These are phyloP conservation scores for Syngnathus floridae DNA, from an alignment of 2,113 vertebrate species.

Conservation along the genomic window DNA sequence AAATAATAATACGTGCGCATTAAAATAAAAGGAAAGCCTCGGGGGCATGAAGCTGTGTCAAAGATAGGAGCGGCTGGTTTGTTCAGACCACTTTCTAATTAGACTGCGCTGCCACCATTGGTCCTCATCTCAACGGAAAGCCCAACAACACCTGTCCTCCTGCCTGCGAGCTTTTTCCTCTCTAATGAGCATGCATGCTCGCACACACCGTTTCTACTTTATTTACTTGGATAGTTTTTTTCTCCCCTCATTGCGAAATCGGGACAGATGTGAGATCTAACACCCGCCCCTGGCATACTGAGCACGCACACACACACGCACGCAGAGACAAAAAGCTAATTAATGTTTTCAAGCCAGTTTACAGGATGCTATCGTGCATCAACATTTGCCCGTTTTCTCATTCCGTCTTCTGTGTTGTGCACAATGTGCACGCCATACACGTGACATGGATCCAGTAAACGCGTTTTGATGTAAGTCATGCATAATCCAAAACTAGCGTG, in stretches of 20 bases:
- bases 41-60: constrained; percentile 23
- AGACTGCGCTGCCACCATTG: constrained; percentile 45
- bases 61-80: constrained; percentile 32
- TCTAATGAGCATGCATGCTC: constrained; percentile 40
- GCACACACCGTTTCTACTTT: constrained; percentile 31
- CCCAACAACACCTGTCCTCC: constrained; percentile 48
- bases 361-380: neutral
- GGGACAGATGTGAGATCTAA: constrained; percentile 19
- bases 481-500: neutral
- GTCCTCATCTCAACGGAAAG: constrained; percentile 46
- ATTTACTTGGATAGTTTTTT: constrained; percentile 46
- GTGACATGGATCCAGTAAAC: neutral
- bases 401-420: neutral
- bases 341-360: neutral
- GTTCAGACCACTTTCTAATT: constrained; percentile 50
- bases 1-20: neutral
- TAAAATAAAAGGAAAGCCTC: neutral
- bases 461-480: neutral
- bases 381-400: neutral
- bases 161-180: constrained; percentile 54
- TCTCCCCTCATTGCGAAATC: constrained; percentile 29
- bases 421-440: neutral
- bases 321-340: neutral
- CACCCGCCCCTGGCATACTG: neutral
- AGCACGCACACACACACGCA: neutral